Evolutionary conservation across 2,888 invertebrate genomes (phyloP).

Genomic region (Tortricodes alternella): DNA sequence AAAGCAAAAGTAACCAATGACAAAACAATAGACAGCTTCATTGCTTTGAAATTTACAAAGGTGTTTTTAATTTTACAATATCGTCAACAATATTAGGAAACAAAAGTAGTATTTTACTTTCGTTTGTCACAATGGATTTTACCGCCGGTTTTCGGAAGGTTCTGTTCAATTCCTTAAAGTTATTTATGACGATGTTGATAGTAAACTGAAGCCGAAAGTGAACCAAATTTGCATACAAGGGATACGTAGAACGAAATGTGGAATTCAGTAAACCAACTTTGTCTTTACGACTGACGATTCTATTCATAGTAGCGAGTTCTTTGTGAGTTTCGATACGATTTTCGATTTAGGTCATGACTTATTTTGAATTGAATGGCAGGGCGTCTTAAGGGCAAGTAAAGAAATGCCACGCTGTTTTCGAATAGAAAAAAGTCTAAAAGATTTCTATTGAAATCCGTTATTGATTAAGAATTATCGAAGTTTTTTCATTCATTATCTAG

Average conservation of each 20-base stretch:
- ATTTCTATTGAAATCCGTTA: no score
- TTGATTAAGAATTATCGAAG: no score
- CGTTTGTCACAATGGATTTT: conserved; percentile 39
- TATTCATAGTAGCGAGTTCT: conserved; percentile 40
- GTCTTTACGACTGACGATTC: conserved; percentile 43
- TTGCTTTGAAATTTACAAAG: conserved; percentile 17
- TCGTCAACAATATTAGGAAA: conserved; percentile 26
- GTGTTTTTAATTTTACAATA: conserved; percentile 27
- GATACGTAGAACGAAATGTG: conserved; percentile 44
- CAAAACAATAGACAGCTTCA: conserved; percentile 15
- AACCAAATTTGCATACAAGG: conserved; percentile 67
- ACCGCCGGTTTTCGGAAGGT: conserved; percentile 40
- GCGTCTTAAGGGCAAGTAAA: conserved; percentile 32
- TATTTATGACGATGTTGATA: conserved; percentile 56
- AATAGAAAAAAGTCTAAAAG: no score
- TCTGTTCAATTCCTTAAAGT: conserved; percentile 43
- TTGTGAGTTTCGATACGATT: conserved; percentile 41
- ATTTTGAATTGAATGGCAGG: conserved; percentile 49
- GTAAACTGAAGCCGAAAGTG: conserved; percentile 57
- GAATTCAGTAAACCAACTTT: conserved; percentile 32
- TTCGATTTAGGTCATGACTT: conserved; percentile 37
- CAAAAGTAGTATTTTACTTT: conserved; percentile 40
- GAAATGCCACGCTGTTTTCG: neutral
- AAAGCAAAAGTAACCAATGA: conserved; percentile 13
- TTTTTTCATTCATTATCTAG: neutral